Base-by-base conservation (phyloP, 2,113 vertebrate genomes). In the Chaetops frenatus region DNA sequence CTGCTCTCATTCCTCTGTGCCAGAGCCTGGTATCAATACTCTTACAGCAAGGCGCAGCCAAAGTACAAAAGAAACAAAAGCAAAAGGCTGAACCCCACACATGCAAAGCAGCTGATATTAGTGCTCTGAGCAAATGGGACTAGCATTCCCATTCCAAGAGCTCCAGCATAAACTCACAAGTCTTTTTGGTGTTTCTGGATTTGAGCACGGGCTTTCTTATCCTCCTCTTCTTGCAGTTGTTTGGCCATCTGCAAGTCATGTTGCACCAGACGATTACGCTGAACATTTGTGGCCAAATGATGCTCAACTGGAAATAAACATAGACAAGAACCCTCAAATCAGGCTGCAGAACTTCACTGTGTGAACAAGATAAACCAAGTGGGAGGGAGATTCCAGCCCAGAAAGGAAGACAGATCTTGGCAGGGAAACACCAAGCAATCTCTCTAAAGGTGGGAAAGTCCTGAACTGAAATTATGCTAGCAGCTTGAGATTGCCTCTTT, bases 281-380 rank as follows among this genome's bases (percentile, higher is more conserved):
- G 98, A 97, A 99, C 90, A 1, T 99, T 99, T 42, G 99, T 99
- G 10, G 99, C 99, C 97, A 99, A 98, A 93, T 99, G 99, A 98
- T 99, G 99, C 91, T 99, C 99, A 77, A 99, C 99, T 99, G 96
- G 53, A 94, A 82, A 89, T 94, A 81, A 95, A 87, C 40, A 69
- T 27, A 94, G 69, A 62, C 11, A 70, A 86, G 40, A 92, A 74
- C 3, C 19, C 42, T 35, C 31, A 83, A 48, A 74, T 95, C 76
- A 88, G 80, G 24, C 60, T 81, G 53, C 54, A 86, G 44, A 92
- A 88, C 35, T 86, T 48, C 61, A 92, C 2, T 4, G 44, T 35
- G 15, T 60, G 56, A 95, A 90, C 18, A 66, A 67, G 50, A 83
- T 29, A 92, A 77, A 81, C 51, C 58, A 88, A 94, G 90, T 36